phyloP scores from a whole-genome alignment of 2,797 vertebrate species.

The Ctenopoma multispine region DNA sequence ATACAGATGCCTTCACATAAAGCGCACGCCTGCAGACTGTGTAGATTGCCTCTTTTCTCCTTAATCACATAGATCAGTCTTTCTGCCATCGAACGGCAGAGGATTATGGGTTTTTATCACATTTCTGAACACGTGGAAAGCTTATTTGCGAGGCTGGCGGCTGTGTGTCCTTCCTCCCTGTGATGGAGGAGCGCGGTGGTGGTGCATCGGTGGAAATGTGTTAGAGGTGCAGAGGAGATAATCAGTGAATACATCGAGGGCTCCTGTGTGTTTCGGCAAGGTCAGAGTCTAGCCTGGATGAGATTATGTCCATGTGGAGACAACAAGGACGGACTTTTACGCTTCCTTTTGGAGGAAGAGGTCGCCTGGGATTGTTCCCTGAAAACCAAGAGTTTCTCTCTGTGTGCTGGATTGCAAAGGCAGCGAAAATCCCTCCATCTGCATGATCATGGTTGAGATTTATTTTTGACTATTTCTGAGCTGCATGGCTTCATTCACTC shows the following conservation, averaged over 20 bases:
- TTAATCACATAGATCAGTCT: not conserved
- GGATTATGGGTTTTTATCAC: conserved; percentile 47
- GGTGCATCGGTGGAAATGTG: conserved; percentile 68
- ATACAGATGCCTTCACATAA: conserved; percentile 72
- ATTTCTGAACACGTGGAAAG: conserved; percentile 64
- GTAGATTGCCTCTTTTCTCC: conserved; percentile 5
- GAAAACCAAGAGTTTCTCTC: conserved; percentile 63
- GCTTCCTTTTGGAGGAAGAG: conserved; percentile 64
- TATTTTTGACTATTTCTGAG: conserved; percentile 35
- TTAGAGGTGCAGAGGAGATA: conserved; percentile 61
- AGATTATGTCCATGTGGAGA: conserved; percentile 72
- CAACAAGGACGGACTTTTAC: conserved; percentile 66
- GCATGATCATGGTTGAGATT: conserved; percentile 47
- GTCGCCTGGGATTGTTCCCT: conserved; percentile 64
- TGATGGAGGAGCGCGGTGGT: conserved; percentile 70
- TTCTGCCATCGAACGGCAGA: conserved; percentile 13
- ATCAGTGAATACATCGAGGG: conserved; percentile 61
- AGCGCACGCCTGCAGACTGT: conserved; percentile 28
- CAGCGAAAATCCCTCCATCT: conserved; percentile 39
- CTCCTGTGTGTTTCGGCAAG: conserved; percentile 60
- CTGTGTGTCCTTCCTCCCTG: conserved; percentile 55
- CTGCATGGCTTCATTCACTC: conserved; percentile 32
- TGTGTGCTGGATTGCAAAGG: conserved; percentile 57
- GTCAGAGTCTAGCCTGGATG: conserved; percentile 61
- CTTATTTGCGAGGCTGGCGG: conserved; percentile 53